Evolutionary conservation across 2,113 vertebrate species (phyloP).

Genomic region (Catharus minimus): DNA sequence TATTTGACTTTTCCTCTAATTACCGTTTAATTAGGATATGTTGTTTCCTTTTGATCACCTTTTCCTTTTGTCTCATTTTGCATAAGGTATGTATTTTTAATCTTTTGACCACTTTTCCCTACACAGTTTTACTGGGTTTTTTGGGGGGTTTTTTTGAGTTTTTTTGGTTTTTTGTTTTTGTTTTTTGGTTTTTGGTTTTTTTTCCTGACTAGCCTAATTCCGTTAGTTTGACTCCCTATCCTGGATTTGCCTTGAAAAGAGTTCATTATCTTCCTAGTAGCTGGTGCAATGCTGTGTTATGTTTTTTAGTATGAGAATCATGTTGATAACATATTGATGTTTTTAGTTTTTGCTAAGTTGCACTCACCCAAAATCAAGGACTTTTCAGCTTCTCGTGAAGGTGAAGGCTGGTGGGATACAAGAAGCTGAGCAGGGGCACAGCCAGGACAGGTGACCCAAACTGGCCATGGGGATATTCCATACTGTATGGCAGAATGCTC

Average conservation of each 20-base stretch:
- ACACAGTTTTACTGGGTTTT: background rate
- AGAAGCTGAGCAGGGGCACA: background rate
- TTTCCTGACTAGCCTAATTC: background rate
- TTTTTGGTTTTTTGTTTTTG: too few species aligned
- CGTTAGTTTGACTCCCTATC: background rate
- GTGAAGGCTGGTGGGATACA: background rate
- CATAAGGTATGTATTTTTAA: background rate
- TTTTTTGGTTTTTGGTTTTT: too few species aligned
- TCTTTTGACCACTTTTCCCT: background rate
- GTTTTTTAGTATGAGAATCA: background rate
- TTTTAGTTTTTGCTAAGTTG: background rate
- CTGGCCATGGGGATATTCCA: background rate
- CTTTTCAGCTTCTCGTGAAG: background rate
- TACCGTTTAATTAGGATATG: background rate
- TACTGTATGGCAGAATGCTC: background rate
- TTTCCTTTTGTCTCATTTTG: background rate
- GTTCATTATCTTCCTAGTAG: background rate
- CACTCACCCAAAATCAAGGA: background rate
- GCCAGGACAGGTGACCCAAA: background rate
- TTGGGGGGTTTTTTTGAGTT: background rate
- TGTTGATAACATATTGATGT: background rate
- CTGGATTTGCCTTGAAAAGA: background rate
- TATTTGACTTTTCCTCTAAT: constrained; percentile 9
- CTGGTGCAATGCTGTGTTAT: background rate
- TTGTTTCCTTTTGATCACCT: constrained; percentile 10